A percentile compares a stretch with the other conserved stretches of the same genome.
These are phyloP conservation scores for Harpegnathos saltator DNA, from an alignment of 1,140 invertebrate species.

Conservation along the genomic window DNA sequence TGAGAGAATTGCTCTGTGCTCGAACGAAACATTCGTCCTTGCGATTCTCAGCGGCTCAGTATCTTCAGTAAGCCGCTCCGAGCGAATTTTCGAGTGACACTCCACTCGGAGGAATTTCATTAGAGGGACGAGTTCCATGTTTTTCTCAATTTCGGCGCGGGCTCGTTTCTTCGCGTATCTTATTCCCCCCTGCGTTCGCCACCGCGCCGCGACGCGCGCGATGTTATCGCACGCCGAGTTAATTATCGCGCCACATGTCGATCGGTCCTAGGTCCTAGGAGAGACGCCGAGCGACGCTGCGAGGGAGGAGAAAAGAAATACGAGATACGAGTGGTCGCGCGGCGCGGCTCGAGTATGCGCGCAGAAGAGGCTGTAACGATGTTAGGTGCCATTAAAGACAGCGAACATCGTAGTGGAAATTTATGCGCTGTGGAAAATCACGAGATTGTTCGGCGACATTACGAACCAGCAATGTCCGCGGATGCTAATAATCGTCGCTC, in stretches of 20 bases:
- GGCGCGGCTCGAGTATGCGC: constrained; percentile 47
- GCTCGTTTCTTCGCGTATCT: too few relatives aligned
- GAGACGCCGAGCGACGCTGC: neutral
- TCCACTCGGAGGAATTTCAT: too few relatives aligned
- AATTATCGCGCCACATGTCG: constrained; percentile 37
- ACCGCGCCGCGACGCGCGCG: too few relatives aligned
- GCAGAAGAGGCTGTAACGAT: constrained; percentile 37
- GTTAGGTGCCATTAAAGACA: constrained; percentile 63
- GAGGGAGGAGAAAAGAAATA: constrained; percentile 7
- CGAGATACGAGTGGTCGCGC: constrained; percentile 44
- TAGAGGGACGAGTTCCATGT: too few relatives aligned
- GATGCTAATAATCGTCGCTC: constrained; percentile 58
- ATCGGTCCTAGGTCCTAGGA: neutral
- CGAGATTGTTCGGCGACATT: constrained; percentile 61
- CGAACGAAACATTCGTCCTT: too few relatives aligned
- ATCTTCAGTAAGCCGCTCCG: too few relatives aligned
- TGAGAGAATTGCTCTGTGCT: too few relatives aligned
- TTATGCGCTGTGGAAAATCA: constrained; percentile 66
- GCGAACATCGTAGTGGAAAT: constrained; percentile 57
- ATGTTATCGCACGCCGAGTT: constrained; percentile 53
- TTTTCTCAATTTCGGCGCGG: too few relatives aligned
- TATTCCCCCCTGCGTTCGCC: too few relatives aligned
- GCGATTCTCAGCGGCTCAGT: too few relatives aligned
- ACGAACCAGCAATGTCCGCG: constrained; percentile 38
- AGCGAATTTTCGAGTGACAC: too few relatives aligned